Base-by-base conservation (phyloP, 2,888 invertebrate genomes). In the Caenorhabditis angaria region DNA sequence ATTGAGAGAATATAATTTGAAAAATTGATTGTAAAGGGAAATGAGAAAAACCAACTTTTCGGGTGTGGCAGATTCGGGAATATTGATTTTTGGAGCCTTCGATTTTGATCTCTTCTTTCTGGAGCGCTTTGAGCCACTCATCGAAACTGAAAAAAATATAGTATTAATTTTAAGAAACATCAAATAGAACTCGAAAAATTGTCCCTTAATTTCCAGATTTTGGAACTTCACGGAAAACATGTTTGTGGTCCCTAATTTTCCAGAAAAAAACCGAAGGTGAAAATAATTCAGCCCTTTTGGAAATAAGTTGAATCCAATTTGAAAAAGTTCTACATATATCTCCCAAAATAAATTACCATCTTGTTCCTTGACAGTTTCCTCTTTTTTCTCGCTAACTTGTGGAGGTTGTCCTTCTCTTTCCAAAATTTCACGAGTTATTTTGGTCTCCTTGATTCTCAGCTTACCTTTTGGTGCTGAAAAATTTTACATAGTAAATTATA, bases 381-480 rank as follows among this genome's bases (percentile, higher is more conserved):
- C 71, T 35, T 66, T 71, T 25, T 71, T 66, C 50, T 71, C 71
- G 35, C 60, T 66, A 4, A 71, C 53, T 41, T 71, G 55, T 0
- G 64, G 53, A 48, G 71, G 67, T 51, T 64, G 66, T 25, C 71
- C 71, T 3, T 55, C 29, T 27, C 63, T 61, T 47, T 71, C 55
- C 25, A 66, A 66, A 14, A 71, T 61, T 50, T 71, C 71, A n/a
- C 71, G 66, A 51, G 41, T 71, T 55, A 71, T 67, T 60, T 71
- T 71, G 14, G 71, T 71, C 57, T 71, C 71, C n/a, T 67, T 71
- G 4, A 71, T 56, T 27, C 71, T 59, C n/a, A 59, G 51, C 48
- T 57, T 67, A 22, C 67, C 67, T 28, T 27, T 54, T 54, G 54
- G 27, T 25, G 18, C 41, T 41, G 32, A 32, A 32, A 32, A 32